Percentiles rank a stretch among this genome's conserved stretches.
Conservation (phyloP, 1,140 invertebrate species). For the Mactra quadrangularis region DNA sequence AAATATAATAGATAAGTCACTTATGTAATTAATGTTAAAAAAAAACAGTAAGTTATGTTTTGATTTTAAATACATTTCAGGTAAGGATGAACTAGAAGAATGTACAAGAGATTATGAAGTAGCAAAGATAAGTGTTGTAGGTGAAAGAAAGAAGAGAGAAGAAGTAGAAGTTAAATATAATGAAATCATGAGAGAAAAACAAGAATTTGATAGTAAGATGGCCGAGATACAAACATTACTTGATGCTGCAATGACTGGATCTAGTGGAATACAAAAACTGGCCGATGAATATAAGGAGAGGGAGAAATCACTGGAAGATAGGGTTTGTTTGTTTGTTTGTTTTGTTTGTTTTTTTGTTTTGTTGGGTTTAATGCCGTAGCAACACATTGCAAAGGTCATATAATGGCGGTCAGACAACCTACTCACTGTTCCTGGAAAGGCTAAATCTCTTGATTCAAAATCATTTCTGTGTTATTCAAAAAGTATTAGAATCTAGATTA, state of each 20-base stretch:
- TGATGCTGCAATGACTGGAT: constrained; percentile 6
- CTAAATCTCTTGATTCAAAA: too few relatives aligned
- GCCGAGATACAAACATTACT: constrained; percentile 13
- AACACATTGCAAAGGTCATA: too few relatives aligned
- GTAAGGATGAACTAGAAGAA: constrained; percentile 26
- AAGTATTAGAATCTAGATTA: too few relatives aligned
- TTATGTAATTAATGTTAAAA: too few relatives aligned
- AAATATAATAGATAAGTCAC: too few relatives aligned
- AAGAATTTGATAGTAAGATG: constrained; percentile 49
- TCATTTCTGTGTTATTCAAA: neutral
- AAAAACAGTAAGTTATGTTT: too few relatives aligned
- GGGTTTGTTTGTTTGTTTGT: too few relatives aligned
- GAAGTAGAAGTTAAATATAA: constrained; percentile 48
- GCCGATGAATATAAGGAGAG: constrained; percentile 25
- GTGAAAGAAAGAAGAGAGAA: constrained; percentile 43
- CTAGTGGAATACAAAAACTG: constrained; percentile 17
- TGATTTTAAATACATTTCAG: too few relatives aligned
- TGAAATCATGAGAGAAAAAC: constrained; percentile 45
- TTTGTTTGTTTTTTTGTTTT: too few relatives aligned
- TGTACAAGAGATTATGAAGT: constrained; percentile 32
- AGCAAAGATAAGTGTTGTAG: constrained; percentile 14
- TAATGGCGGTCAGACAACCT: too few relatives aligned
- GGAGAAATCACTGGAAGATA: constrained; percentile 25
- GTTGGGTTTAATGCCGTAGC: too few relatives aligned
- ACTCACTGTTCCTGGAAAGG: too few relatives aligned